Evolutionary conservation across 2,113 vertebrate species (phyloP).

Genomic region (Hippolais icterina): DNA sequence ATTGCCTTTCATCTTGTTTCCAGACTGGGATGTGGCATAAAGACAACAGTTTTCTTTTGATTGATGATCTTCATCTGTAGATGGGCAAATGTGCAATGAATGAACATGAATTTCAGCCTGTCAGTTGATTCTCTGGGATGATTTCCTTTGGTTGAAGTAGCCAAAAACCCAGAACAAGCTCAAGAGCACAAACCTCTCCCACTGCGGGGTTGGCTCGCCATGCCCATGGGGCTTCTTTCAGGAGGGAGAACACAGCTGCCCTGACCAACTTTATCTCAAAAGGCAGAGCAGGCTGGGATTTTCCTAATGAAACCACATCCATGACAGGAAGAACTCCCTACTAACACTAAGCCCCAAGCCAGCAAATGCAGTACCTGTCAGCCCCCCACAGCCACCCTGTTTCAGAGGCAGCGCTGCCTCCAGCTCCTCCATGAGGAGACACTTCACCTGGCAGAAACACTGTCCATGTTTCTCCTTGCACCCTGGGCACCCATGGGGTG

Average conservation of each 20-base stretch:
- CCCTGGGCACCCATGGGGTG: background rate
- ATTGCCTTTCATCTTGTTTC: background rate
- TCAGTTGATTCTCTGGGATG: background rate
- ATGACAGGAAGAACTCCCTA: fast-evolving
- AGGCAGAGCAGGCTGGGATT: background rate
- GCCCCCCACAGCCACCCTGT: fast-evolving
- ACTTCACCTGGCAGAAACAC: background rate
- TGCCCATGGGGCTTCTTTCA: background rate
- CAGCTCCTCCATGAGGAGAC: fast-evolving
- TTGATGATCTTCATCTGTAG: background rate
- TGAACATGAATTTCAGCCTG: background rate
- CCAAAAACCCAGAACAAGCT: background rate
- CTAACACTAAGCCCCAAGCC: background rate
- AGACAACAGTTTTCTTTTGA: background rate
- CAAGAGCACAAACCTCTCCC: background rate
- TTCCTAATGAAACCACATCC: background rate
- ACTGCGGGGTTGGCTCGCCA: fast-evolving
- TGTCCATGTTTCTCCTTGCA: fast-evolving
- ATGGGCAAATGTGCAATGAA: fast-evolving
- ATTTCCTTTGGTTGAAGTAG: background rate
- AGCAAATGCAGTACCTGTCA: background rate
- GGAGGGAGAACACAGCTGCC: background rate
- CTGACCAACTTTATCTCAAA: background rate
- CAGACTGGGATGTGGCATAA: background rate
- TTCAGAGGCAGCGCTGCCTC: fast-evolving